phyloP scores from a whole-genome alignment of 1,140 invertebrate genomes.

The Bilobella aurantiaca region DNA sequence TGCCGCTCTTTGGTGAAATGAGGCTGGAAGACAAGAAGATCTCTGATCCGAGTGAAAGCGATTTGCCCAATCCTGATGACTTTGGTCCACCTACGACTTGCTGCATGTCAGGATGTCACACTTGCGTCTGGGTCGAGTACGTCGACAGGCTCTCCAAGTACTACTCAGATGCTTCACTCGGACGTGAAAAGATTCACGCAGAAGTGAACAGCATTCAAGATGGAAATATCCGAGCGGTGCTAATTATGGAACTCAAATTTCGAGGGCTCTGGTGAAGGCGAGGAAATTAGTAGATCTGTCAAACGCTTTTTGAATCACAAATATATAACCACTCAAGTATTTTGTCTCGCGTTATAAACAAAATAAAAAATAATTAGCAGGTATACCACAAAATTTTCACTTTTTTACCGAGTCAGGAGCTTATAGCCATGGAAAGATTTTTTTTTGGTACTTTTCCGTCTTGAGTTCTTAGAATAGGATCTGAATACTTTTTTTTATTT shows the following conservation, averaged over 20 bases:
- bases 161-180: constrained; percentile 47
- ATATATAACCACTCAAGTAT: no score
- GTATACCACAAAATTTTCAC: no score
- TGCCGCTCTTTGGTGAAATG: neutral
- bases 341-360: no score
- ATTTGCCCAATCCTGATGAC: constrained; percentile 1
- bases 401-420: no score
- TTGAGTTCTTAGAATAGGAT: no score
- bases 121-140: constrained; percentile 91
- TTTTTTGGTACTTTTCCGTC: no score
- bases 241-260: constrained; percentile 58
- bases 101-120: constrained; percentile 85
- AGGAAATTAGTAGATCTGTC: no score
- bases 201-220: constrained; percentile 67
- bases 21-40: no score
- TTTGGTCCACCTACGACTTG: constrained; percentile 58
- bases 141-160: constrained; percentile 64
- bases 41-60: neutral
- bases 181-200: constrained; percentile 54
- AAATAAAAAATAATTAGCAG: no score
- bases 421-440: no score
- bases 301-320: no score
- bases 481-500: no score
- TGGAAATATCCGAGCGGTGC: constrained; percentile 66
- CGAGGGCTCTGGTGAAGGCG: constrained; percentile 11